Conservation (phyloP, 2,797 vertebrate species). For the Salarias fasciatus region DNA sequence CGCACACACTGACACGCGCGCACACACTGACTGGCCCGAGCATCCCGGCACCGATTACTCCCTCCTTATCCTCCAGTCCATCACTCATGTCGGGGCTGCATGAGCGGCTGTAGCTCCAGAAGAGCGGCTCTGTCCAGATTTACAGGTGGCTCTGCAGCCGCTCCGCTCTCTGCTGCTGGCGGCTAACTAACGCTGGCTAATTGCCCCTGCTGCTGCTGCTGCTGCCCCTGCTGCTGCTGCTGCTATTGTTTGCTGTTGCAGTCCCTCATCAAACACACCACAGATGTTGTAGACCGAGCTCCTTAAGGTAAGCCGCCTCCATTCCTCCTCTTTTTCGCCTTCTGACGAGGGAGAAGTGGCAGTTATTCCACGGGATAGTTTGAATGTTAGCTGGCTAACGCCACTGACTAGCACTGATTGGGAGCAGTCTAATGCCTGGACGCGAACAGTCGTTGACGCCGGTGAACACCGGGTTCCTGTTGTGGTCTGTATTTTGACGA, state of each 20-base stretch:
- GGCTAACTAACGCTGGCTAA: slow-evolving; percentile 82
- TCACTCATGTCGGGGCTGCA: slow-evolving; percentile 80
- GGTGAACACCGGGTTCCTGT: slow-evolving; percentile 42
- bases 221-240: slow-evolving; percentile 72
- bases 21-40: slow-evolving; percentile 61
- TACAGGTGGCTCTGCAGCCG: slow-evolving; percentile 78
- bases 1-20: slow-evolving; percentile 65
- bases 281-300: slow-evolving; percentile 92
- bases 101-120: slow-evolving; percentile 63
- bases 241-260: slow-evolving; percentile 86
- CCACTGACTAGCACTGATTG: slow-evolving; percentile 77
- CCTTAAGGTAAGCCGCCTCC: slow-evolving; percentile 86
- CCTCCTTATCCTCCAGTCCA: slow-evolving; percentile 80
- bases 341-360: no score
- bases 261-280: slow-evolving; percentile 84
- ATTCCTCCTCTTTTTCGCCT: slow-evolving; percentile 21
- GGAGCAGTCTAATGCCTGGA: slow-evolving; percentile 68
- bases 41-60: slow-evolving; percentile 84
- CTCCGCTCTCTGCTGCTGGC: slow-evolving; percentile 67
- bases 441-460: slow-evolving; percentile 53
- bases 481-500: not conserved
- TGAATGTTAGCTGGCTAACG: slow-evolving; percentile 69
- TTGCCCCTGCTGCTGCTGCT: slow-evolving; percentile 63
- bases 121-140: slow-evolving; percentile 66
- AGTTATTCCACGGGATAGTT: no score